Percentiles rank a stretch among this genome's conserved stretches.
Evolutionary conservation across 2,888 invertebrate species (phyloP).

Genomic region (Quadroppia sp.): DNA sequence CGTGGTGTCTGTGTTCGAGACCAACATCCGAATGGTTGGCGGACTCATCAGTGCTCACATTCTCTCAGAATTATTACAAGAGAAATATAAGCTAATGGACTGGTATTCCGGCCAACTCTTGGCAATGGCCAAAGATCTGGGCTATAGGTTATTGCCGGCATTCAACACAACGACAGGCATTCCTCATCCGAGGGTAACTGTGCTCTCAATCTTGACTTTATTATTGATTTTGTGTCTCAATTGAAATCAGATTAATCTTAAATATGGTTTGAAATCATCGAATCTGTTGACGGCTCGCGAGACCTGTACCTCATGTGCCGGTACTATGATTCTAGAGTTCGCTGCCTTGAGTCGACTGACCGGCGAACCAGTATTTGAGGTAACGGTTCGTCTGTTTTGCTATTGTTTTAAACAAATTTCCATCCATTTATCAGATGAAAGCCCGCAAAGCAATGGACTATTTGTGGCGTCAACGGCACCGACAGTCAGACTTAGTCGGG

Average conservation of each 20-base stretch:
- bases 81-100: constrained; percentile 64
- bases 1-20: constrained; percentile 95
- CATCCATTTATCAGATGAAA: constrained; percentile 56
- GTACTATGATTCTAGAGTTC: constrained; percentile 96
- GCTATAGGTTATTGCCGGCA: constrained; percentile 86
- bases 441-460: constrained; percentile 95
- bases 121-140: constrained; percentile 84
- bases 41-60: constrained; percentile 90
- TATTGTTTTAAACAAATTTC: too few species aligned
- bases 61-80: constrained; percentile 73
- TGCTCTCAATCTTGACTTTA: too few species aligned
- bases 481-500: constrained; percentile 88
- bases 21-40: constrained; percentile 95
- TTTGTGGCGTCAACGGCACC: constrained; percentile 88
- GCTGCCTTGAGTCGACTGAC: constrained; percentile 89
- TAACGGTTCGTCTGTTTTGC: too few species aligned
- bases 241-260: constrained; percentile 65
- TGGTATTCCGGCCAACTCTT: constrained; percentile 87
- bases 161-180: constrained; percentile 97
- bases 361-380: constrained; percentile 81
- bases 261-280: constrained; percentile 72
- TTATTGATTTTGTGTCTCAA: too few species aligned
- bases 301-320: constrained; percentile 97
- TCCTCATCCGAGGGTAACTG: constrained; percentile 80
- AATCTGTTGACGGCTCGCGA: constrained; percentile 71